Evolutionary conservation across 2,113 vertebrate species (phyloP).

Genomic region (Nerophis ophidion): DNA sequence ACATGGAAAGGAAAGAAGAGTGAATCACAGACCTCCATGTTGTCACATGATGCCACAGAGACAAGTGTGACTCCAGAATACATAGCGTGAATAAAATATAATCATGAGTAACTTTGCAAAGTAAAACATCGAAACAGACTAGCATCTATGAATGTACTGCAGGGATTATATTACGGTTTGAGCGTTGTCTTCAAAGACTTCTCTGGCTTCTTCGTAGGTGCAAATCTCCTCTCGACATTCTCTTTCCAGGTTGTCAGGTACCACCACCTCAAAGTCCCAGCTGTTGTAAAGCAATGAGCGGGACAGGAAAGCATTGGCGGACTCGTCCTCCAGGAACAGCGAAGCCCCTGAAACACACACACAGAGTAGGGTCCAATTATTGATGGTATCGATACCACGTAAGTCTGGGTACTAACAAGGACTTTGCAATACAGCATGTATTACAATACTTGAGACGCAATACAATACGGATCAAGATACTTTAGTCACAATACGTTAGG

Average conservation of each 20-base stretch:
- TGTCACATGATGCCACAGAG: no score
- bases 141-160: neutral
- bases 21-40: neutral
- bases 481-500: no score
- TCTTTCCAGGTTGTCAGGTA: slow-evolving; percentile 75
- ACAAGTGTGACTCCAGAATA: no score
- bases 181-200: slow-evolving; percentile 78
- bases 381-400: no score
- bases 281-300: slow-evolving; percentile 75
- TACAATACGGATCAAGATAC: no score
- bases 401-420: no score
- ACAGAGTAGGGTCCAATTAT: neutral
- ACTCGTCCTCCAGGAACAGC: slow-evolving; percentile 66
- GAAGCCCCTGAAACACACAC: slow-evolving; percentile 21
- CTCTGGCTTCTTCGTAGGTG: slow-evolving; percentile 88
- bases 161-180: slow-evolving; percentile 66
- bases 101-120: neutral
- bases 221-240: slow-evolving; percentile 87
- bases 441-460: no score
- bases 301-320: slow-evolving; percentile 74
- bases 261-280: slow-evolving; percentile 89
- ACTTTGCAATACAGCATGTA: no score
- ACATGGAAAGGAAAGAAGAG: slow-evolving; percentile 24
- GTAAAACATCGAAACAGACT: neutral
- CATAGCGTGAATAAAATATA: no score